Base-by-base conservation (phyloP, 2,797 vertebrate species). In the Pseudochirops corinnae region DNA sequence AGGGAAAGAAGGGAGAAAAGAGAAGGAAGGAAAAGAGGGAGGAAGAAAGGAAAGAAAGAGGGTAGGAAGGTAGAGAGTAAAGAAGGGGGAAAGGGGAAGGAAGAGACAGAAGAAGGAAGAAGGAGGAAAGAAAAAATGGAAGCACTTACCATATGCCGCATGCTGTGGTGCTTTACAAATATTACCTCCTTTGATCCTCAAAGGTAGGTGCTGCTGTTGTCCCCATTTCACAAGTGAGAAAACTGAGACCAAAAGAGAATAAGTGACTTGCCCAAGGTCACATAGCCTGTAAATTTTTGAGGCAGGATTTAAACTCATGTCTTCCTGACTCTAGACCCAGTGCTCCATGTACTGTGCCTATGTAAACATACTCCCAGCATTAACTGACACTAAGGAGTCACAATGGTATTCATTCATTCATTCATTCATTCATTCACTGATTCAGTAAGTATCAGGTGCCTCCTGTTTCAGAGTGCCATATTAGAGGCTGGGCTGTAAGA, bases 41-140 rank as follows among this genome's bases (percentile, higher is more conserved):
- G 60, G 28, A 62, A 33, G 31, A 3, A 12, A 26, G 33, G 3
- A 11, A 13, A 4, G 10, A 1, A 16, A 67, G 31, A 5, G 16
- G 26, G 10, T 12, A 60, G 29, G 11, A 7, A 52, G 52, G 52
- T 52, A 52, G 52, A 52, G 52, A 52, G 52, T 52, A 52, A 12
- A 29, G 58, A 28, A 26, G 7, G 24, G 0, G 2, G 28, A 11
- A 28, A 29, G 10, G 10, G 3, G 4, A 56, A 21, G 33, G 1
- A 28, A 18, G 11, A 28, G 26, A 12, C 5, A 31, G 58, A 62
- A 12, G 10, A 10, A 3, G 3, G 29, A 60, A 31, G 31, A 31
- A 13, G 58, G 29, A 31, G 14, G 11, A 26, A n/a, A 18, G 33
- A 12, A 62, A 33, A 16, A 74, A 74, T 74, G 10, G 39, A 74